Evolutionary conservation across 2,797 vertebrate species (phyloP).

Genomic region (Poeciliopsis infans): DNA sequence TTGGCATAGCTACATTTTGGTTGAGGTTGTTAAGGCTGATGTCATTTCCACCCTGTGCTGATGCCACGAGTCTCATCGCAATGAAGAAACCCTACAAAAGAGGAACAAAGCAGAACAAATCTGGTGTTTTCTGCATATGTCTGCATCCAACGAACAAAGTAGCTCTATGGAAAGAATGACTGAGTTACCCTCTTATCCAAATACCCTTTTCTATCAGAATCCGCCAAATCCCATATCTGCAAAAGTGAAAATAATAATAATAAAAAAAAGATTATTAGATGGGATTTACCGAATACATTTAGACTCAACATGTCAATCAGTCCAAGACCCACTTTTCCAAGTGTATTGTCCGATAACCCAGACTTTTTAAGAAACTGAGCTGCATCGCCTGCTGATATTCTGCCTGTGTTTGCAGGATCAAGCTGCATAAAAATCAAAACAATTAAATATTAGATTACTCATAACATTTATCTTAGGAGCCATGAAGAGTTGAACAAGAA

Average conservation of each 20-base stretch:
- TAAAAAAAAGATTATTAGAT: background rate
- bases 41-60: slow-evolving; percentile 93
- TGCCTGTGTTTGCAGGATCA: slow-evolving; percentile 90
- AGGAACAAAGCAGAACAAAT: slow-evolving; percentile 15
- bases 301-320: background rate
- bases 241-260: slow-evolving; percentile 2
- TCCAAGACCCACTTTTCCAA: slow-evolving; percentile 87
- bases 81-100: slow-evolving; percentile 90
- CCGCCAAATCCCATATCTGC: slow-evolving; percentile 98
- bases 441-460: background rate
- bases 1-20: slow-evolving; percentile 87
- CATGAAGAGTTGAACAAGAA: background rate
- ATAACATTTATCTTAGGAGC: slow-evolving; percentile 1
- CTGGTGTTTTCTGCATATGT: slow-evolving; percentile 20
- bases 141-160: slow-evolving; percentile 12
- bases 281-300: background rate
- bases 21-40: slow-evolving; percentile 87
- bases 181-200: slow-evolving; percentile 91
- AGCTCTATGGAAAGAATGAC: slow-evolving; percentile 7
- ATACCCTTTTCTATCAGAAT: slow-evolving; percentile 94
- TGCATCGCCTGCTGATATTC: slow-evolving; percentile 89
- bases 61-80: slow-evolving; percentile 91
- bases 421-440: slow-evolving; percentile 76
- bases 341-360: slow-evolving; percentile 86
- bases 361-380: slow-evolving; percentile 96